phyloP scores from a whole-genome alignment of 2,113 vertebrate species.

The Rousettus leschenaultii region DNA sequence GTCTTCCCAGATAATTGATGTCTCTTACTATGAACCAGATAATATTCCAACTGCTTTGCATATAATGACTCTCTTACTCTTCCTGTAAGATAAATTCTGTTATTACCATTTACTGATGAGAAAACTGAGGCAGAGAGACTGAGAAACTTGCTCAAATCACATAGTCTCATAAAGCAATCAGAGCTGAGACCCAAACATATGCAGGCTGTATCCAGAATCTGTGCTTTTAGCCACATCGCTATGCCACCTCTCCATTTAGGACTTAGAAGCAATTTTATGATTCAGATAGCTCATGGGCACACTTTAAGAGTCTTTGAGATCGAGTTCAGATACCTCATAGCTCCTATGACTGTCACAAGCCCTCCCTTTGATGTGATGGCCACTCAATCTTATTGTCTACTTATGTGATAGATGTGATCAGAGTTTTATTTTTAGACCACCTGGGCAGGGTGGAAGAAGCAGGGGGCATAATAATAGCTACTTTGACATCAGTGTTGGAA shows the following conservation, averaged over 20 bases:
- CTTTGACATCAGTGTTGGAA: background rate
- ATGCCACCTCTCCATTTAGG: background rate
- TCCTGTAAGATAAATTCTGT: background rate
- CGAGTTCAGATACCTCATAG: background rate
- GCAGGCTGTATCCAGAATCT: background rate
- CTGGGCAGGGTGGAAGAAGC: background rate
- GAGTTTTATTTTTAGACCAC: background rate
- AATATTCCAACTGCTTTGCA: background rate
- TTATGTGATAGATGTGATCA: background rate
- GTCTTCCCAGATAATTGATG: background rate
- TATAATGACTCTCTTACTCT: slow-evolving; percentile 12
- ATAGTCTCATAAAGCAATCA: background rate
- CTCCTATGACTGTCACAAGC: background rate
- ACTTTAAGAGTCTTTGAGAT: background rate
- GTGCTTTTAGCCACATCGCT: background rate
- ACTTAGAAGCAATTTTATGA: background rate
- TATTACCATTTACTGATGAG: background rate
- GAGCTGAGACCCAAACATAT: background rate
- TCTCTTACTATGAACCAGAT: background rate
- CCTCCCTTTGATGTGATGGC: background rate
- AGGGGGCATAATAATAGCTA: background rate
- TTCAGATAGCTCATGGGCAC: background rate
- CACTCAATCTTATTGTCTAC: background rate
- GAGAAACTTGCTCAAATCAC: background rate
- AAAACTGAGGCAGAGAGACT: background rate